Conservation (phyloP, 1,140 invertebrate genomes). For the Drosophila saltans region DNA sequence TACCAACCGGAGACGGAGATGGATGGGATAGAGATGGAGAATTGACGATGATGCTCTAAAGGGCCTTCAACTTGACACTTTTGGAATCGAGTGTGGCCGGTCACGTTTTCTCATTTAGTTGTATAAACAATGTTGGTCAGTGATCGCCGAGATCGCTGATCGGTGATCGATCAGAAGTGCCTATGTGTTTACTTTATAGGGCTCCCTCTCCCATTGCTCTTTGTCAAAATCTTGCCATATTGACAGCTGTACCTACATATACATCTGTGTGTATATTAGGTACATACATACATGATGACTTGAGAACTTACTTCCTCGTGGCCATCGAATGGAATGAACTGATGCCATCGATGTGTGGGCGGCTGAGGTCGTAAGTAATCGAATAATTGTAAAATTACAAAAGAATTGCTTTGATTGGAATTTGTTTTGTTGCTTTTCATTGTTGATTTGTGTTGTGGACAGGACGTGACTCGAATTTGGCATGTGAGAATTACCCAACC, state of each 20-base stretch:
- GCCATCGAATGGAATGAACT: conserved; percentile 33
- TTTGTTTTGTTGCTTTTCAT: conserved; percentile 22
- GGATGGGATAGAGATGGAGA: background rate
- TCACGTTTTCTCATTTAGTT: conserved; percentile 63
- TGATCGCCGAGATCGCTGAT: background rate
- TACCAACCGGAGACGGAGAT: conserved; percentile 25
- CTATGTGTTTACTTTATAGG: conserved; percentile 41
- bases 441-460: conserved; percentile 37
- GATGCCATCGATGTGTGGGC: conserved; percentile 27
- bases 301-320: conserved; percentile 55
- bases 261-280: background rate
- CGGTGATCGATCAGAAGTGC: conserved; percentile 18
- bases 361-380: conserved; percentile 49
- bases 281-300: conserved; percentile 22
- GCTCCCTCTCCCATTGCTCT: background rate
- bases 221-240: conserved; percentile 18
- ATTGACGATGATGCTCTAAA: conserved; percentile 36
- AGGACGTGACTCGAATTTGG: conserved; percentile 50
- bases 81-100: conserved; percentile 39
- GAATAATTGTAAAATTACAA: conserved; percentile 58
- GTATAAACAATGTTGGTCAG: conserved; percentile 39
- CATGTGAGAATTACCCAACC: conserved; percentile 38
- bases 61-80: conserved; percentile 71
- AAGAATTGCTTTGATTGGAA: conserved; percentile 35
- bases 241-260: conserved; percentile 11